phyloP scores from a whole-genome alignment of 2,888 invertebrate species.

The Entomobrya multifasciata region DNA sequence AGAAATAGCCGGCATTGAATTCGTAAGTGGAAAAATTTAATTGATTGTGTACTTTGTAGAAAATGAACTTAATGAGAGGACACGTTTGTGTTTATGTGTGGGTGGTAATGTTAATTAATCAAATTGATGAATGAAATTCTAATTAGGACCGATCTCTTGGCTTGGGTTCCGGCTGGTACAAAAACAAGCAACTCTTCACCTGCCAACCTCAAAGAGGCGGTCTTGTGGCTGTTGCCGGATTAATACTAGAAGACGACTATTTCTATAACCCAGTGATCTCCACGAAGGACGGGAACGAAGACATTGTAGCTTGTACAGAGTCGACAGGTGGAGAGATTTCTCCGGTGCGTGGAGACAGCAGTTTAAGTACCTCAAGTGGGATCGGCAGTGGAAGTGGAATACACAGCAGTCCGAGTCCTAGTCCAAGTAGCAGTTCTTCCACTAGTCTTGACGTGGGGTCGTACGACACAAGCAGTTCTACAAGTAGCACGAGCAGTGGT shows the following conservation, averaged over 20 bases:
- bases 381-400: slow-evolving; percentile 69
- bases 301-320: slow-evolving; percentile 43
- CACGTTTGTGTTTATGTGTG: no score
- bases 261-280: slow-evolving; percentile 70
- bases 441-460: slow-evolving; percentile 74
- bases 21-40: slow-evolving; percentile 71
- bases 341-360: slow-evolving; percentile 65
- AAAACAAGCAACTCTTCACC: slow-evolving; percentile 82
- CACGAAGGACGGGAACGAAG: slow-evolving; percentile 61
- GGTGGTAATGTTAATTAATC: no score
- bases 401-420: slow-evolving; percentile 73
- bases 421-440: slow-evolving; percentile 78
- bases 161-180: slow-evolving; percentile 83
- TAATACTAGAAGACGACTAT: slow-evolving; percentile 78
- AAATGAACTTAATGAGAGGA: not conserved
- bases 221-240: slow-evolving; percentile 78
- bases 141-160: slow-evolving; percentile 83
- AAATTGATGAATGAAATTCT: no score
- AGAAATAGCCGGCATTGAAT: slow-evolving; percentile 78
- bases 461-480: slow-evolving; percentile 62
- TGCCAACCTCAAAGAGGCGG: slow-evolving; percentile 78
- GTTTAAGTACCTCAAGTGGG: slow-evolving; percentile 62
- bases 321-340: slow-evolving; percentile 56
- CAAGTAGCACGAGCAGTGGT: slow-evolving; percentile 48
- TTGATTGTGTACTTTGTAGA: not conserved